Base-by-base conservation (phyloP, 1,140 invertebrate genomes). In the Lepidurus apus region DNA sequence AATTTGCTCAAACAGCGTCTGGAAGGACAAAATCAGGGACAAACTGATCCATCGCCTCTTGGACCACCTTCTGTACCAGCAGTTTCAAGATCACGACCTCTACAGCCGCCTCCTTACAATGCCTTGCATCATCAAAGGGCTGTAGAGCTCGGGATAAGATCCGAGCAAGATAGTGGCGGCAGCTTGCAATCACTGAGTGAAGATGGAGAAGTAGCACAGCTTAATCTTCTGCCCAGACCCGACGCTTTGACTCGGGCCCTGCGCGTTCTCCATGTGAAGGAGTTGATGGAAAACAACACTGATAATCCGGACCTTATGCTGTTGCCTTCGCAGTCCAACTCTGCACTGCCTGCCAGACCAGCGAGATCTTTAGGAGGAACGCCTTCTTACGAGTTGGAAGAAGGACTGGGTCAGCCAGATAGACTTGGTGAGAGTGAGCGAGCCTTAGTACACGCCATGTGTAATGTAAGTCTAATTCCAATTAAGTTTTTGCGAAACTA, bases 401-500 rank as follows among this genome's bases (percentile, higher is more conserved):
- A 81, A 74, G 78, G 76, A 73, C 65, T 80, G n/a, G 77, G 77
- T 7, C 80, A 82, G 47, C 77, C 82, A n/a, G 86, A 87, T 81
- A 42, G 76, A 17, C 90, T 96, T 84, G 95, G 94, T 82, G 93
- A 96, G 81, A 92, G 93, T 8, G 95, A 97, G 84, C 96, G 96
- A 84, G 95, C 95, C 11, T 88, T 98, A 76, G 93, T 98, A 42
- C 89, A 94, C 81, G 95, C 97, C 87, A 97, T 98, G 95, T 98
- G 95, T 86, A 97, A 97, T 87, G 95, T 97, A 87, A 88, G 90
- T 87, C 42, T 11, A 79, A n/a, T 53, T 74, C 7, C 42, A 42
- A 21, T 80, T 21, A 34, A 34, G 34, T 3, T 34, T 34, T 44
- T 13, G 11, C 24, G 42, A 24, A 24, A 13, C 75, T 65, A 74